Conservation (phyloP, 2,888 invertebrate species). For the Cremastinae sp. region DNA sequence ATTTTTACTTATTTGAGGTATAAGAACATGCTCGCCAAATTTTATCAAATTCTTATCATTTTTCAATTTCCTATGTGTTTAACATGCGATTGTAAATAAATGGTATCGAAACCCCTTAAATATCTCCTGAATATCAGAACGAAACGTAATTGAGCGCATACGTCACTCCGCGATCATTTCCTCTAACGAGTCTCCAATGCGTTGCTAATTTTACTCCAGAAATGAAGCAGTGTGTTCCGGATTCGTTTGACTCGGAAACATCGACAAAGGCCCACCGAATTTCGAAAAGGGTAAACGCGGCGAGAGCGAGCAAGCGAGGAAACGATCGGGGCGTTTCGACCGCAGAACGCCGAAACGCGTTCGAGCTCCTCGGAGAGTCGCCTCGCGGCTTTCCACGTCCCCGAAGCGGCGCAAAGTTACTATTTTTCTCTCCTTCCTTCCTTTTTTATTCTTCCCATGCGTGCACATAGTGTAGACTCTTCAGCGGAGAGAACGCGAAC, state of each 20-base stretch:
- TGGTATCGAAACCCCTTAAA: too few relatives aligned
- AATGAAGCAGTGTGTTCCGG: constrained; percentile 30
- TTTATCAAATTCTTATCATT: too few relatives aligned
- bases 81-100: too few relatives aligned
- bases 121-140: too few relatives aligned
- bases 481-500: constrained; percentile 7
- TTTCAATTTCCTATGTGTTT: too few relatives aligned
- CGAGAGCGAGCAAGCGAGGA: neutral
- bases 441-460: neutral
- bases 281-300: constrained; percentile 31
- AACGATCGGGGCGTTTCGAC: constrained; percentile 49
- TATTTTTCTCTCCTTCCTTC: constrained; percentile 41
- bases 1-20: too few relatives aligned
- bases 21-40: neutral
- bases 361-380: constrained; percentile 18
- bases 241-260: constrained; percentile 59
- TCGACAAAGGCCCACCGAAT: constrained; percentile 56
- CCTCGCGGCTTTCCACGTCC: constrained; percentile 41
- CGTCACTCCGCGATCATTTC: too few relatives aligned
- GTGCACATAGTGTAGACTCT: constrained; percentile 1
- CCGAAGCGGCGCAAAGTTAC: constrained; percentile 44
- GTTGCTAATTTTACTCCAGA: too few relatives aligned
- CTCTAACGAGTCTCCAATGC: too few relatives aligned
- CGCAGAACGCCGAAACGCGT: constrained; percentile 54
- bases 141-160: too few relatives aligned